Conservation (phyloP, 2,113 vertebrate species). For the Propithecus coquereli region DNA sequence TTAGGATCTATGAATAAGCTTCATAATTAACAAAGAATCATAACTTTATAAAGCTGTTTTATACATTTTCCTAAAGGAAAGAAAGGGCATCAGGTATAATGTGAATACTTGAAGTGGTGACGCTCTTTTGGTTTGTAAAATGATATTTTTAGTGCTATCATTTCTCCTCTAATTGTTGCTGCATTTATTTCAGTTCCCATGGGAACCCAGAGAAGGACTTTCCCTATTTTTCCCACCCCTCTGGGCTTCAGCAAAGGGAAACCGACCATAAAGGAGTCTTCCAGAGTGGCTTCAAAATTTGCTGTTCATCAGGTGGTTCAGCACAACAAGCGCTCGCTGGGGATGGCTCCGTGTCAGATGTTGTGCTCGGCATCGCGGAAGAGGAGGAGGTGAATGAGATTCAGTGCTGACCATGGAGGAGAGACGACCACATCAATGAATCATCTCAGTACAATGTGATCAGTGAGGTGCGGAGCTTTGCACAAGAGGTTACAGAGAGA, state of each 20-base stretch:
- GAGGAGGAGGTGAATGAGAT: neutral
- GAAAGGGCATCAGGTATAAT: constrained; percentile 50
- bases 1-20: neutral
- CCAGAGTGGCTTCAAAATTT: neutral
- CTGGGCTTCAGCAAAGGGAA: constrained; percentile 25
- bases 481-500: neutral
- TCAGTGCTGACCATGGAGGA: neutral
- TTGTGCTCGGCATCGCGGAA: too few species aligned
- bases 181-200: constrained; percentile 69
- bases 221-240: neutral
- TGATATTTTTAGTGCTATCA: constrained; percentile 69
- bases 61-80: neutral
- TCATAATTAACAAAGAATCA: neutral
- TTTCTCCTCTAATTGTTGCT: constrained; percentile 63
- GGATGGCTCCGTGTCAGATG: too few species aligned
- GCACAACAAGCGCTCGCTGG: neutral
- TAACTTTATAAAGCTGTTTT: neutral
- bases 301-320: neutral
- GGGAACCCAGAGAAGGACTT: constrained; percentile 55
- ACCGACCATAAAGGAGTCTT: neutral
- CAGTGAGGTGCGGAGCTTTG: neutral
- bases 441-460: too few species aligned
- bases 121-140: constrained; percentile 55
- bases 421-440: accelerated
- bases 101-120: constrained; percentile 36